Percentiles rank a stretch among this genome's conserved stretches.
Evolutionary conservation across 1,140 invertebrate species (phyloP).

Genomic region (Eufriesea mexicana): DNA sequence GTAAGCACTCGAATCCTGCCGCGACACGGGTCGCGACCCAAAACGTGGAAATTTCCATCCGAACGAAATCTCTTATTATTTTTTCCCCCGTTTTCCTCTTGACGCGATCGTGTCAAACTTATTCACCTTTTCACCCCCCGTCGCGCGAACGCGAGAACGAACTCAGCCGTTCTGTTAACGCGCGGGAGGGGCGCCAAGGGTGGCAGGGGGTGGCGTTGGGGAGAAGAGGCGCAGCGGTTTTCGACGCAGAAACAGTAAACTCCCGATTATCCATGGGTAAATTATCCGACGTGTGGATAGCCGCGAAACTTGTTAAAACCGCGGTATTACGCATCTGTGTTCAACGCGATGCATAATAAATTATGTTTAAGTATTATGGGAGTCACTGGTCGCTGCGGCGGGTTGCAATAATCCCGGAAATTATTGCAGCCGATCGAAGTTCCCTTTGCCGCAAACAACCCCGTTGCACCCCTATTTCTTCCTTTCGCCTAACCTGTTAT

Average conservation of each 20-base stretch:
- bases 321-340: slow-evolving; percentile 30
- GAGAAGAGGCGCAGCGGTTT: slow-evolving; percentile 9
- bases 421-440: slow-evolving; percentile 16
- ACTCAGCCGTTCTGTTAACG: slow-evolving; percentile 1
- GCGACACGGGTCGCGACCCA: not conserved
- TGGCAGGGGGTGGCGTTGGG: not conserved
- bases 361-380: slow-evolving; percentile 34
- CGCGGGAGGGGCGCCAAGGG: not conserved
- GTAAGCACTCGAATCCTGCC: slow-evolving; percentile 52
- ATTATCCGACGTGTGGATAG: slow-evolving; percentile 45
- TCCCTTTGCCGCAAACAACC: not conserved
- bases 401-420: slow-evolving; percentile 17
- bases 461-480: not conserved
- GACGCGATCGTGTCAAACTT: slow-evolving; percentile 11
- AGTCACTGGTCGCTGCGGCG: not conserved
- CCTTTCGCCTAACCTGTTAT: not conserved
- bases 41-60: slow-evolving; percentile 31
- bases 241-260: slow-evolving; percentile 32
- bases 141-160: slow-evolving; percentile 2
- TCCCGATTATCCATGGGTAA: slow-evolving; percentile 51
- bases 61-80: not conserved
- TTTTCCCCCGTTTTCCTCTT: not conserved
- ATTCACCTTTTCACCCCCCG: not conserved
- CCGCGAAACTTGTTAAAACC: slow-evolving; percentile 52
- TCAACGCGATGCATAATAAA: slow-evolving; percentile 36